Percentiles rank a stretch among this genome's conserved stretches.
phyloP scores from a whole-genome alignment of 2,888 invertebrate species.

The Macroteleia sp. region DNA sequence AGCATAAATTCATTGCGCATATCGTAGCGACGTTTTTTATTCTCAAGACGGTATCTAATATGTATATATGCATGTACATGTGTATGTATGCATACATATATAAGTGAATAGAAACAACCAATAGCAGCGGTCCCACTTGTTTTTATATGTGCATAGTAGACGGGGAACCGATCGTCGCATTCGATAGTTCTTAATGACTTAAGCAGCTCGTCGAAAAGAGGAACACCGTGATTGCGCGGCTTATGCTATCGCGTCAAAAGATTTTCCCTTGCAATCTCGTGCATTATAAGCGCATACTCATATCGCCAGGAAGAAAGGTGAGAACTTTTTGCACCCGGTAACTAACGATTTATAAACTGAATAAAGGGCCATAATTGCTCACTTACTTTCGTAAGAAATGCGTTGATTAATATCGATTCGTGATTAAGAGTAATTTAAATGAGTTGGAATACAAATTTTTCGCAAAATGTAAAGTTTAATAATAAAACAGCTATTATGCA shows the following conservation, averaged over 20 bases:
- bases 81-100: too few species aligned
- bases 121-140: conserved; percentile 30
- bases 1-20: conserved; percentile 70
- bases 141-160: conserved; percentile 47
- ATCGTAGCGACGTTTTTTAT: conserved; percentile 65
- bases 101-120: conserved; percentile 58
- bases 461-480: too few species aligned
- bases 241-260: conserved; percentile 43
- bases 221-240: conserved; percentile 49
- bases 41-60: conserved; percentile 54
- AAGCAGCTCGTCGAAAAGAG: conserved; percentile 58
- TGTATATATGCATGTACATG: too few species aligned
- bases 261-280: conserved; percentile 40
- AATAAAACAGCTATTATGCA: too few species aligned
- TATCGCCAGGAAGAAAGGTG: conserved; percentile 35
- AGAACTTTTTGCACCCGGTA: conserved; percentile 42
- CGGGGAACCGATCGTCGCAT: conserved; percentile 57
- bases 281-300: conserved; percentile 22
- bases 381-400: conserved; percentile 29
- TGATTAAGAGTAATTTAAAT: conserved; percentile 24
- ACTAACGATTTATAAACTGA: conserved; percentile 43
- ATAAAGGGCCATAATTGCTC: conserved; percentile 43
- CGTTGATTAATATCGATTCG: conserved; percentile 39
- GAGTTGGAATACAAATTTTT: too few species aligned
- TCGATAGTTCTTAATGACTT: conserved; percentile 64